Conservation (phyloP, 2,888 invertebrate species). For the Drosophila tanythrix region DNA sequence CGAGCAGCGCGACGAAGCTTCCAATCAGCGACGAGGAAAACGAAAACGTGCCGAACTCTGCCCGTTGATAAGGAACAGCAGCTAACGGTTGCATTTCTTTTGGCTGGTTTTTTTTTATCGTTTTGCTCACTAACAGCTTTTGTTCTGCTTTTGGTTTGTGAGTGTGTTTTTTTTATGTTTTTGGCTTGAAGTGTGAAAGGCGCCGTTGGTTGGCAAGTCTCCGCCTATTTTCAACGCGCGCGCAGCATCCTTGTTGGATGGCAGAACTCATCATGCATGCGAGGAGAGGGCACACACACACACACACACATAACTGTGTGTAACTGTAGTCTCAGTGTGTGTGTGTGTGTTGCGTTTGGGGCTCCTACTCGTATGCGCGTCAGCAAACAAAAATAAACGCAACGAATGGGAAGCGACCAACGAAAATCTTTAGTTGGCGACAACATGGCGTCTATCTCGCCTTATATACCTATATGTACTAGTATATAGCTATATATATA, state of each 20-base stretch:
- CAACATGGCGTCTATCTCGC: constrained; percentile 74
- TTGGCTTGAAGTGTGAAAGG: constrained; percentile 53
- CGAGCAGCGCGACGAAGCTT: constrained; percentile 61
- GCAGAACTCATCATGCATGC: constrained; percentile 49
- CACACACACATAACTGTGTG: constrained; percentile 8
- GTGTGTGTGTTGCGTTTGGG: not conserved
- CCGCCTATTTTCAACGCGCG: constrained; percentile 84
- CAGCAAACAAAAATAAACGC: constrained; percentile 63
- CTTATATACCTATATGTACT: constrained; percentile 32
- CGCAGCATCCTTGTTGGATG: constrained; percentile 80
- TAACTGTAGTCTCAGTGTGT: constrained; percentile 24
- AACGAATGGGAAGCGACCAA: constrained; percentile 70
- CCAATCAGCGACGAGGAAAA: constrained; percentile 73
- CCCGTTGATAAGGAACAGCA: constrained; percentile 50
- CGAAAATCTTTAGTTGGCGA: constrained; percentile 54
- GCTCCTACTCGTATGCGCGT: constrained; percentile 64
- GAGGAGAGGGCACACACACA: constrained; percentile 20
- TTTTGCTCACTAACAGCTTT: constrained; percentile 16
- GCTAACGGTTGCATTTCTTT: constrained; percentile 56
- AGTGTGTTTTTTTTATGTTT: constrained; percentile 11
- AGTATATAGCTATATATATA: constrained; percentile 6
- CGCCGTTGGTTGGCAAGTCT: constrained; percentile 68
- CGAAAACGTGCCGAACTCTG: constrained; percentile 52
- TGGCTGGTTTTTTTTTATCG: constrained; percentile 40
- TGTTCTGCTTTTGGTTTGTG: constrained; percentile 15